Percentiles rank a stretch among this genome's conserved stretches.
Conservation (phyloP, 2,113 vertebrate genomes). For the Taurulus bubalis region DNA sequence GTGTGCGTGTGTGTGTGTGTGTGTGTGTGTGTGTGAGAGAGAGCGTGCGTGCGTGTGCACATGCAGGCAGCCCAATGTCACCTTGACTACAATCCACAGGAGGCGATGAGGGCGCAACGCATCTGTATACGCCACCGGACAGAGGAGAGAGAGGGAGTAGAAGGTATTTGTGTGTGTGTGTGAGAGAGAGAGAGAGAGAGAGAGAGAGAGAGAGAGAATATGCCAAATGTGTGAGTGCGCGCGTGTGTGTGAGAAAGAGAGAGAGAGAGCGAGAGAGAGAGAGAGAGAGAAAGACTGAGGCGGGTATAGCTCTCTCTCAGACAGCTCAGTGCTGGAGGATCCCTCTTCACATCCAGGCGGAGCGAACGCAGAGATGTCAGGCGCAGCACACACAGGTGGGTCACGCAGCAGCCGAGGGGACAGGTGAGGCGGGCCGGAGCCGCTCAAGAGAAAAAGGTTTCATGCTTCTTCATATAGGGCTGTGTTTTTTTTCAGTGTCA, state of each 20-base stretch:
- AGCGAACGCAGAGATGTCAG: conserved; percentile 77
- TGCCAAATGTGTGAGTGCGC: conserved; percentile 63
- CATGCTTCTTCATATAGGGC: conserved; percentile 2
- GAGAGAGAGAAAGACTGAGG: conserved; percentile 67
- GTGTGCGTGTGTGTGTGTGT: conserved; percentile 1
- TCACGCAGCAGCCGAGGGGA: conserved; percentile 50
- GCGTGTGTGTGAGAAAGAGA: conserved; percentile 48
- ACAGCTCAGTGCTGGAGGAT: conserved; percentile 74
- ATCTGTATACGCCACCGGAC: conserved; percentile 73
- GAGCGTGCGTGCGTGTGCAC: conserved; percentile 13
- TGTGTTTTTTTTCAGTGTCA: not conserved
- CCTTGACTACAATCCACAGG: conserved; percentile 80
- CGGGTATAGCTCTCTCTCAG: conserved; percentile 70
- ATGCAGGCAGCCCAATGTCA: conserved; percentile 75
- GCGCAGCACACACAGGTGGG: conserved; percentile 75
- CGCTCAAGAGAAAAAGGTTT: not conserved
- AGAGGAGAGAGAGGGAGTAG: conserved; percentile 56
- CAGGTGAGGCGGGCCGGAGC: conserved; percentile 50
- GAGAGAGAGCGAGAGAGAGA: conserved; percentile 44
- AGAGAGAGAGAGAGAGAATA: conserved; percentile 64
- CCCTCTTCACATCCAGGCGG: conserved; percentile 71
- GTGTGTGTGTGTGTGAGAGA: not conserved
- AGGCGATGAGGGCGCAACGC: conserved; percentile 70
- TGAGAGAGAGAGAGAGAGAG: conserved; percentile 55
- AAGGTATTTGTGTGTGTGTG: conserved; percentile 62